Conservation (phyloP, 1,140 invertebrate species). For the Hyphantria cunea region DNA sequence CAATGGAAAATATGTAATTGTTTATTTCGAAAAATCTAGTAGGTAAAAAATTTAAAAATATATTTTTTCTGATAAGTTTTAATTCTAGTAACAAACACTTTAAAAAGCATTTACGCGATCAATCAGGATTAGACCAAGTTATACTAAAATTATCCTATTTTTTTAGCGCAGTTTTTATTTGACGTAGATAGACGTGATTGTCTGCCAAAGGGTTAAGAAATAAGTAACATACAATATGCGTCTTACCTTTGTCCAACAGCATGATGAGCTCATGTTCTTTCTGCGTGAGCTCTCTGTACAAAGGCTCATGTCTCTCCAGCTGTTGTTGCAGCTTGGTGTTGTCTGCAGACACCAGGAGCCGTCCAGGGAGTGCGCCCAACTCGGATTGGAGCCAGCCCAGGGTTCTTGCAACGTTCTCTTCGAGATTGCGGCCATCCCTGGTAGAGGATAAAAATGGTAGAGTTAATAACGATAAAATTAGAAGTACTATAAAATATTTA, state of each 20-base stretch:
- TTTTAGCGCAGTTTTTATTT: no score
- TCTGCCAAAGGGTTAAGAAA: no score
- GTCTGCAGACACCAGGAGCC: constrained; percentile 93
- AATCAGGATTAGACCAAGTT: no score
- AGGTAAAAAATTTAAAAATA: no score
- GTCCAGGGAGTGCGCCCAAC: constrained; percentile 88
- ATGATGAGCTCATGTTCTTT: constrained; percentile 97
- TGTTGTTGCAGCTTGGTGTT: constrained; percentile 92
- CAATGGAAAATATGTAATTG: background rate
- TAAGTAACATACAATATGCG: background rate
- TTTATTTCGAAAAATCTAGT: no score
- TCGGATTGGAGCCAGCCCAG: constrained; percentile 94
- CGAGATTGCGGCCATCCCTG: constrained; percentile 92
- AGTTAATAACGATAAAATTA: no score
- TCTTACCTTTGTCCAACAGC: constrained; percentile 94
- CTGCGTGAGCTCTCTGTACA: constrained; percentile 93
- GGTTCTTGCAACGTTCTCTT: constrained; percentile 92
- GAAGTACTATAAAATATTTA: no score
- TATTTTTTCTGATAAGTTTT: no score
- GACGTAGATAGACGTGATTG: no score
- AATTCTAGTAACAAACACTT: no score
- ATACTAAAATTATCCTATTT: no score
- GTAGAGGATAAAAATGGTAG: background rate
- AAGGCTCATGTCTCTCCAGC: constrained; percentile 92
- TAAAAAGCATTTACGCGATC: no score